These are phyloP conservation scores for Albula glossodonta DNA, from an alignment of 2,113 vertebrate species.

Conservation along the genomic window DNA sequence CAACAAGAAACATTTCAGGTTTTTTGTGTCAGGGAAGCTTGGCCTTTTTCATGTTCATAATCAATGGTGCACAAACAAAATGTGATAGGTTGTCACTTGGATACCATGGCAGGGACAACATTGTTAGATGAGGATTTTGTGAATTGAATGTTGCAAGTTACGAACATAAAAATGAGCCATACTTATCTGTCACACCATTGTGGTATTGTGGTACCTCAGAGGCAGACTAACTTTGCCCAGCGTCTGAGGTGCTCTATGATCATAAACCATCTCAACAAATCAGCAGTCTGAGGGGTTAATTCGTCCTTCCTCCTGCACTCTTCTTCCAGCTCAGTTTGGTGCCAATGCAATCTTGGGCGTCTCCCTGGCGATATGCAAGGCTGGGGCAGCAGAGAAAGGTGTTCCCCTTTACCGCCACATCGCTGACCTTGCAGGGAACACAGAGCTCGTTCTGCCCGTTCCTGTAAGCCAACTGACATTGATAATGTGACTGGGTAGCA, in stretches of 20 bases:
- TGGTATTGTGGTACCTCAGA: too few relatives aligned
- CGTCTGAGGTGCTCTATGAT: too few relatives aligned
- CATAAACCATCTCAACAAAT: too few relatives aligned
- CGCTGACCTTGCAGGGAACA: conserved; percentile 87
- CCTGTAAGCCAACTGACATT: conserved; percentile 73
- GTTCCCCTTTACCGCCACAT: conserved; percentile 89
- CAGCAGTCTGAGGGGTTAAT: conserved; percentile 4
- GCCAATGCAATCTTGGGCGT: conserved; percentile 90
- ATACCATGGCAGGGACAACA: neutral
- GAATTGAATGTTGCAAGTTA: neutral
- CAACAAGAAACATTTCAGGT: neutral
- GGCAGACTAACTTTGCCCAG: too few relatives aligned
- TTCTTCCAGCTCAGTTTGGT: conserved; percentile 82
- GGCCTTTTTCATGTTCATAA: too few relatives aligned
- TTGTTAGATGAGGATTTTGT: neutral
- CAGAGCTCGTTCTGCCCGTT: conserved; percentile 86
- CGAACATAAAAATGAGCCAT: too few relatives aligned
- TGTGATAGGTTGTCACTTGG: neutral
- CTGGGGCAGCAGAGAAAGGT: conserved; percentile 83
- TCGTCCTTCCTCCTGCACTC: conserved; percentile 35
- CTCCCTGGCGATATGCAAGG: conserved; percentile 88
- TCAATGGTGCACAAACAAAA: too few relatives aligned
- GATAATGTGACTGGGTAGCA: neutral
- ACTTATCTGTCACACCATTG: too few relatives aligned
- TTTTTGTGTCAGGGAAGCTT: neutral